Base-by-base conservation (phyloP, 1,140 invertebrate species). In the Saccostrea cuccullata region DNA sequence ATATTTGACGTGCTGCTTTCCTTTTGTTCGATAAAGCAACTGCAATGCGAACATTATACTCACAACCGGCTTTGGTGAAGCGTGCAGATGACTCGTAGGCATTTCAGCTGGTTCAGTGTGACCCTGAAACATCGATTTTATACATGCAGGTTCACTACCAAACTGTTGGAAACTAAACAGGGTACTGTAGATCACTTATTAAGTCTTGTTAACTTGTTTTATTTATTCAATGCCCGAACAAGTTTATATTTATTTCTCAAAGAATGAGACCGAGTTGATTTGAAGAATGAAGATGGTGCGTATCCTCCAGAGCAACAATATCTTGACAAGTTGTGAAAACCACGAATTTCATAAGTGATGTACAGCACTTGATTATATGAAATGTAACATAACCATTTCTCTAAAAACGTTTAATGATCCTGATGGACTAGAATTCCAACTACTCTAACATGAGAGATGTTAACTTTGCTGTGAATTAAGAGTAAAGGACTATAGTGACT, bases 61-160 rank as follows among this genome's bases (percentile, higher is more conserved):
- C 86, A 87, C 86, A 83, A 84, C 86, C 55, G 86, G 86, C 82
- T 58, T 87, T 26, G 86, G 67, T 64, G 86, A 58, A 55, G 84
- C 84, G 56, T 85, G 84, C 56, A 85, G 55, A 85, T 85, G 84
- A 47, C 84, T 64, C 20, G 84, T 85, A 26, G 40, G 40, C 9
- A 55, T 84, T 26, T 84, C 40, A 8, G 47, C 47, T 55, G 47
- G 82, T 17, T 55, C 55, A 20, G 40, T 15, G n/a, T 36, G 6
- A 23, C 36, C 82, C 82, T 84, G 82, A 84, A 84, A 84, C 55
- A 55, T 55, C 40, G 40, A 84, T 36, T 84, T 9, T 56, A 56
- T 20, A 84, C 82, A 55, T 84, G 82, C 55, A 84, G 55, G 82
- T 56, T 55, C n/a, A 84, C 82, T 77, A 77, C 70, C 13, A 12